Conservation (phyloP, 2,888 invertebrate species). For the Leptura quadrifasciata region DNA sequence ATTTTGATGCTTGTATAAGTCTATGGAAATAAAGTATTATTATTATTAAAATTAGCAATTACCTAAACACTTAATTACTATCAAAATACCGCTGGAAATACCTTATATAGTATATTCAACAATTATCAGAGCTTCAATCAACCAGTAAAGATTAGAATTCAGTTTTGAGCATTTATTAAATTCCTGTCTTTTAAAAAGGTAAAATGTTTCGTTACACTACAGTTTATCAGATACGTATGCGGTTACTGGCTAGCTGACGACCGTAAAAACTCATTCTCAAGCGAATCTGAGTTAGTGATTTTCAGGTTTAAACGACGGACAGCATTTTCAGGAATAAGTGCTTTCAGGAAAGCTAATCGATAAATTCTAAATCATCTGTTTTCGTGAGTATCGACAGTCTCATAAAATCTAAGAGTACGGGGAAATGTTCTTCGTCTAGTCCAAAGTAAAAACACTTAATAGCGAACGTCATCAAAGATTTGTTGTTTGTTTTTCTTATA, state of each 20-base stretch:
- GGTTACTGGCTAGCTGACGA: neutral
- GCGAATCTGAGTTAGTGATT: neutral
- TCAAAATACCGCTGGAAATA: no score
- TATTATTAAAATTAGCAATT: no score
- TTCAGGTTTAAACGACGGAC: neutral
- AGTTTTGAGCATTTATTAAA: no score
- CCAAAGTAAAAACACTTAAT: neutral
- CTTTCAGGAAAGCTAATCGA: neutral
- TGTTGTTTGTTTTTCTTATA: neutral
- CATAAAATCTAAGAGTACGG: neutral
- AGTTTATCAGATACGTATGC: neutral
- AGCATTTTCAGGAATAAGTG: slow-evolving; percentile 4
- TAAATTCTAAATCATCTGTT: slow-evolving; percentile 16
- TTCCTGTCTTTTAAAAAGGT: neutral
- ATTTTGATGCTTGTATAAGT: no score
- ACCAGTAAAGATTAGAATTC: no score
- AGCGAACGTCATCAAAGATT: neutral
- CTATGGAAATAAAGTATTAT: no score
- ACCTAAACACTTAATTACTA: no score
- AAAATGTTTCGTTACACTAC: neutral
- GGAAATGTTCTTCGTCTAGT: neutral
- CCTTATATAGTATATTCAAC: no score
- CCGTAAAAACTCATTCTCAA: neutral
- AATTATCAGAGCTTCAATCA: no score
- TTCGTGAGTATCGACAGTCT: neutral